Base-by-base conservation (phyloP, 2,797 vertebrate genomes). In the Chelon labrosus region DNA sequence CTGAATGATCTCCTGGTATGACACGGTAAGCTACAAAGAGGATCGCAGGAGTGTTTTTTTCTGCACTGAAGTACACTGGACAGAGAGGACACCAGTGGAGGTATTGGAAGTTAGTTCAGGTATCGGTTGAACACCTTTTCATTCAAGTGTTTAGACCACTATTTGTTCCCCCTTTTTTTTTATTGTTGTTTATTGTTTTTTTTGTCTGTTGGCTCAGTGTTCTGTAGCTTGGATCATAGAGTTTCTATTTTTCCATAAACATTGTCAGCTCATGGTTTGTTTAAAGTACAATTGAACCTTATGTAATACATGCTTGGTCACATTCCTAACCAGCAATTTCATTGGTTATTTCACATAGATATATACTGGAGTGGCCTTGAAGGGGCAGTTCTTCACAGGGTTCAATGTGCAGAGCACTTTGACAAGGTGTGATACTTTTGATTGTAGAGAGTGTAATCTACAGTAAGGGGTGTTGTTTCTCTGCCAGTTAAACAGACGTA, bases 371-470 rank as follows among this genome's bases (percentile, higher is more conserved):
- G 63, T 64, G 54, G 47, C 52, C 22, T 68, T 53, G 39, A 13
- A 69, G 42, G 17, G 10, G 55, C 38, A 65, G 47, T 51, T 73
- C 16, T 13, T 78, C 63, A 65, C 63, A 72, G 63, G 55, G 69
- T 82, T 84, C 83, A 91, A 49, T 74, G 73, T 88, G 52, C 77
- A 85, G 35, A 37, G 61, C 49, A 65, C 51, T 64, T 68, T 72
- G 41, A 49, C n/a, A 60, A 60, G 73, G 16, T 42, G 49, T 2
- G 47, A 44, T 67, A 53, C 41, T 77, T 59, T 66, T 63, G 47
- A 58, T 51, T 72, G 16, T 35, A 27, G 42, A 61, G 66, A 70
- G 49, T 79, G 14, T 60, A 8, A 38, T 58, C 9, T 53, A 44
- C 19, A 46, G 38, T 39, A 73, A 62, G 65, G 71, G 62, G 67